phyloP scores from a whole-genome alignment of 2,888 invertebrate genomes.

The Corbicula japonica region DNA sequence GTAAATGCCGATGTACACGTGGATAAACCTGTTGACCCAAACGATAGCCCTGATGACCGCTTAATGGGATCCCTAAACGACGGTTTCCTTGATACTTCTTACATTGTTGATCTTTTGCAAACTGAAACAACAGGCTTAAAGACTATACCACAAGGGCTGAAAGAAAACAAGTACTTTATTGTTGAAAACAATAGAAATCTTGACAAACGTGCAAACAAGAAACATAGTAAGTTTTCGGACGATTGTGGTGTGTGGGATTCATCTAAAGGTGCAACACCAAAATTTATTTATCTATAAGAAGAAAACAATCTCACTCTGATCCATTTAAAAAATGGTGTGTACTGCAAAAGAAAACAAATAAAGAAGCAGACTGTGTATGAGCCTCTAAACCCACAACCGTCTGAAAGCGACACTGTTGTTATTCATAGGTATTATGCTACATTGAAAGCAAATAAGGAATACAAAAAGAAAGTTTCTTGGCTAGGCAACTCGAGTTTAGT shows the following conservation, averaged over 20 bases:
- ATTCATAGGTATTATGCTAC: slow-evolving; percentile 38
- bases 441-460: slow-evolving; percentile 24
- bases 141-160: slow-evolving; percentile 32
- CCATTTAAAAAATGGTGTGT: slow-evolving; percentile 16
- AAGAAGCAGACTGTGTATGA: slow-evolving; percentile 6
- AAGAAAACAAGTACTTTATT: slow-evolving; percentile 47
- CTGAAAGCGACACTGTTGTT: background rate
- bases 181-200: slow-evolving; percentile 38
- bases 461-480: slow-evolving; percentile 57
- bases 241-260: slow-evolving; percentile 39
- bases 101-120: background rate
- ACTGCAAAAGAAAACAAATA: slow-evolving; percentile 9
- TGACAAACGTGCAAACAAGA: slow-evolving; percentile 9
- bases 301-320: slow-evolving; percentile 20
- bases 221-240: slow-evolving; percentile 30
- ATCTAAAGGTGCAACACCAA: slow-evolving; percentile 13
- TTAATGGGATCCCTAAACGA: background rate
- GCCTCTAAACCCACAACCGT: slow-evolving; percentile 46
- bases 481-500: slow-evolving; percentile 23
- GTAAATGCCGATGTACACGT: too few species aligned
- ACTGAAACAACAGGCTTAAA: background rate
- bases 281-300: slow-evolving; percentile 11
- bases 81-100: background rate
- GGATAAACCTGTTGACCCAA: too few species aligned
- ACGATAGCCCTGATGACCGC: too few species aligned